These are phyloP conservation scores for Ennomos fuscantarius DNA, from an alignment of 2,888 invertebrate genomes.

Conservation along the genomic window DNA sequence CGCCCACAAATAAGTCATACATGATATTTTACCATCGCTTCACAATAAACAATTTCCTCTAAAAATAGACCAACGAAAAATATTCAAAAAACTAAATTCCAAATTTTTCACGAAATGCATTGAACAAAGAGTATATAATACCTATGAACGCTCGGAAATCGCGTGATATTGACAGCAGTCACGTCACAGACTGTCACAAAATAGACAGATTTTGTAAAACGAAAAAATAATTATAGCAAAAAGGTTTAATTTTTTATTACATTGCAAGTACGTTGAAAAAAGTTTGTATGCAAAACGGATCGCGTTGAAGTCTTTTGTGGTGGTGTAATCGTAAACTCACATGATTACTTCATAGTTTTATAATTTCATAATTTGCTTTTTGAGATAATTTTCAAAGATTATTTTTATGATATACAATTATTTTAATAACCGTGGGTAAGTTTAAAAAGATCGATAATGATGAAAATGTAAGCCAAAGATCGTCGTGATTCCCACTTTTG, in stretches of 20 bases:
- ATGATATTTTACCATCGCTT: constrained; percentile 79
- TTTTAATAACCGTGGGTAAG: no score
- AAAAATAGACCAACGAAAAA: constrained; percentile 82
- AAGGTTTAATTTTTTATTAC: constrained; percentile 9
- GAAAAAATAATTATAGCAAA: constrained; percentile 30
- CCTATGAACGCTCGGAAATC: constrained; percentile 65
- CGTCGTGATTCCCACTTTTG: no score
- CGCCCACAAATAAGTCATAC: constrained; percentile 70
- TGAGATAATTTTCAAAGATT: no score
- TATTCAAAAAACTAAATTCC: constrained; percentile 76
- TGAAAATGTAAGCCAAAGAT: no score
- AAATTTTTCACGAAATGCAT: constrained; percentile 74
- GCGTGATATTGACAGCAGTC: constrained; percentile 45
- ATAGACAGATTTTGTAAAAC: constrained; percentile 40
- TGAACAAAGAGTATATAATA: no score
- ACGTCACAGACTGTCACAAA: constrained; percentile 34
- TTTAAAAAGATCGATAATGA: no score
- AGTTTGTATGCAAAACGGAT: constrained; percentile 28
- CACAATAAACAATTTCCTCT: constrained; percentile 80
- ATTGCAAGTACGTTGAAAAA: constrained; percentile 18
- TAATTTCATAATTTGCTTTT: no score
- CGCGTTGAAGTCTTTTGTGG: constrained; percentile 34
- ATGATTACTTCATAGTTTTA: no score
- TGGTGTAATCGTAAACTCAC: constrained; percentile 9
- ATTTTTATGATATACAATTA: no score